A percentile compares a stretch with the other conserved stretches of the same genome.
Conservation (phyloP, 1,140 invertebrate genomes). For the Ceratoteleas bidentatus region DNA sequence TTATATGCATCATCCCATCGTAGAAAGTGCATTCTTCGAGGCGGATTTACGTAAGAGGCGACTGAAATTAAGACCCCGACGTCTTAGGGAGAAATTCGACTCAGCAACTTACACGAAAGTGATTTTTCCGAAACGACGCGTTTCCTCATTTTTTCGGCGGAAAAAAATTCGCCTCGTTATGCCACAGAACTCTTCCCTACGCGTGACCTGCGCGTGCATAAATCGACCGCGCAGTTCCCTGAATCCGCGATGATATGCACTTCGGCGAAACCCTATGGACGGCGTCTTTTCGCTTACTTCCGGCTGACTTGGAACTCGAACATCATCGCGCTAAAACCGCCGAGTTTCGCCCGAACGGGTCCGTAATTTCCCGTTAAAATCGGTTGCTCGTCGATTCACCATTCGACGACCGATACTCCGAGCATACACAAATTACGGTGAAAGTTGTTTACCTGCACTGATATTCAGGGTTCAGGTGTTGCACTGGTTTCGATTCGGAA, state of each 20-base stretch:
- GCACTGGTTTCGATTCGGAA: neutral
- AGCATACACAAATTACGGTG: neutral
- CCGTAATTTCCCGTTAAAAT: neutral
- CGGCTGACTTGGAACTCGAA: slow-evolving; percentile 8
- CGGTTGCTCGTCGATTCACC: no score
- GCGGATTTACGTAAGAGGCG: no score
- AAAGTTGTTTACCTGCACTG: neutral
- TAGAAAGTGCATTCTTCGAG: no score
- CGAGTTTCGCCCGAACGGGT: neutral
- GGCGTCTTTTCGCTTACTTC: slow-evolving; percentile 28
- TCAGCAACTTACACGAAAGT: no score
- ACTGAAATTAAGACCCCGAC: no score
- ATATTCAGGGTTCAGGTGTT: neutral
- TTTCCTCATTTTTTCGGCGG: no score
- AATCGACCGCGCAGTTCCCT: slow-evolving; percentile 27
- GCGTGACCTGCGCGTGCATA: slow-evolving; percentile 16
- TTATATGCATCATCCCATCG: no score
- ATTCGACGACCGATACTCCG: no score
- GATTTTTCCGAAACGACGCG: no score
- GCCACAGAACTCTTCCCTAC: no score
- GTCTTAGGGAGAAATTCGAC: no score
- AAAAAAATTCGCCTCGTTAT: no score
- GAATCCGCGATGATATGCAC: slow-evolving; percentile 25
- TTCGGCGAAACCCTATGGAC: slow-evolving; percentile 32
- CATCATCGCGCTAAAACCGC: neutral